Base-by-base conservation (phyloP, 1,140 invertebrate species). In the Heliconius nattereri region DNA sequence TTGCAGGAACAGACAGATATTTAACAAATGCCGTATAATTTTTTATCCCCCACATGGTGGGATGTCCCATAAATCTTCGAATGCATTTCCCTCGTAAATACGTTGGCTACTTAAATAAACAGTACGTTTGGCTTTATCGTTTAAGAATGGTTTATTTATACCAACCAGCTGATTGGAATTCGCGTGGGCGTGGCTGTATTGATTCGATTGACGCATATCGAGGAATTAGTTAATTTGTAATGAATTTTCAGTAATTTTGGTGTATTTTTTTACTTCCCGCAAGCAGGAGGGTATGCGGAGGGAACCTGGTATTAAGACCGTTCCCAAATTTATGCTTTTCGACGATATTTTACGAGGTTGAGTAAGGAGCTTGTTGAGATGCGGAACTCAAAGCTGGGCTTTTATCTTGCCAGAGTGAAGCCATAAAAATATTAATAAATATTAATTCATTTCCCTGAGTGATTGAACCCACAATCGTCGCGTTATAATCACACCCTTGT, bases 61-160 rank as follows among this genome's bases (percentile, higher is more conserved):
- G 75, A 45, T 70, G 60, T 76, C 54, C 60, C 20, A 76, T 76
- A 71, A 76, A 76, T 76, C 75, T 70, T 23, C 20, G 26, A 76
- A 20, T 76, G 75, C 75, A 76, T 71, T 76, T 76, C 75, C 26
- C 35, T 76, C 76, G 70, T 71, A 77, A 77, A 77, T 76, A 70
- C 45, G 29, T 72, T 71, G 20, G 57, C 72, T 66, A 70, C 72
- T 66, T 52, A 74, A 74, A 78, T 78, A 78, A 78, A 78, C 72
- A 78, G 19, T 32, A 13, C 40, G 72, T 23, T 74, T 70, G 35
- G 78, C 40, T 78, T 74, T 78, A 74, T 78, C 32, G 72, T 74
- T 74, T 74, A 45, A 74, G 57, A 78, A 78, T 73, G 76, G 76
- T 81, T 78, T 78, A 78, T 81, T 73, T 77, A 52, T 72, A 74